Percentiles rank a stretch among this genome's conserved stretches.
Evolutionary conservation across 2,113 vertebrate species (phyloP).

Genomic region (Leucopsar rothschildi): DNA sequence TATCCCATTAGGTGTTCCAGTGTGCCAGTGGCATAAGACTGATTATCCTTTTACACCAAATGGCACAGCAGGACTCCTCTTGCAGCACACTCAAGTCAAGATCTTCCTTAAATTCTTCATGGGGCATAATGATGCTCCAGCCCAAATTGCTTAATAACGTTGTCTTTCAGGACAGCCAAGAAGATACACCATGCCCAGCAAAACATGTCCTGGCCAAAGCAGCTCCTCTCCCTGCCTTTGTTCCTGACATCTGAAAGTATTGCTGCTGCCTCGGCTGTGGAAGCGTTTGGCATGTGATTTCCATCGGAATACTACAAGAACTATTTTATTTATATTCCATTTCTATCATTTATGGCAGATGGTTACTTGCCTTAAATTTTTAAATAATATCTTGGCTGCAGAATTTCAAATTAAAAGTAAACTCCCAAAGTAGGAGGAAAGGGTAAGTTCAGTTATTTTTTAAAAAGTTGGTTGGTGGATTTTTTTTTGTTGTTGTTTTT

Average conservation of each 20-base stretch:
- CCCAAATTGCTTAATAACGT: conserved; percentile 65
- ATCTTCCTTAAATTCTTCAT: conserved; percentile 78
- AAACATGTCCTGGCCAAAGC: conserved; percentile 33
- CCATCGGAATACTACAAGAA: conserved; percentile 12
- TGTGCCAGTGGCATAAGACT: conserved; percentile 75
- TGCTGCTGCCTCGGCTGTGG: conserved; percentile 17
- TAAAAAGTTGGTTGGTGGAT: background rate
- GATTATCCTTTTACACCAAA: conserved; percentile 67
- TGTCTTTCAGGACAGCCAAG: conserved; percentile 46
- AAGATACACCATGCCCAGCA: conserved; percentile 34
- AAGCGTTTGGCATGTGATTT: conserved; percentile 22
- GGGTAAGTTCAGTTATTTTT: conserved; percentile 41
- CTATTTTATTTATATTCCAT: conserved; percentile 62
- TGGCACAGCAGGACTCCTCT: conserved; percentile 68
- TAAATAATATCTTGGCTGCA: conserved; percentile 34
- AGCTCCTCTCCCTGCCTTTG: conserved; percentile 17
- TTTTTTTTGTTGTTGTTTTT: background rate
- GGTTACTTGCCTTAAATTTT: conserved; percentile 58
- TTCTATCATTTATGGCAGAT: conserved; percentile 58
- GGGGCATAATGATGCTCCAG: conserved; percentile 33
- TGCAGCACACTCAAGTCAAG: conserved; percentile 67
- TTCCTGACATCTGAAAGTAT: conserved; percentile 23
- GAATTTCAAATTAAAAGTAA: conserved; percentile 56
- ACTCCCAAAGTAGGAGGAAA: conserved; percentile 27
- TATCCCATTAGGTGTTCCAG: conserved; percentile 68